phyloP scores from a whole-genome alignment of 2,888 invertebrate genomes.

The Punctoribates punctum region DNA sequence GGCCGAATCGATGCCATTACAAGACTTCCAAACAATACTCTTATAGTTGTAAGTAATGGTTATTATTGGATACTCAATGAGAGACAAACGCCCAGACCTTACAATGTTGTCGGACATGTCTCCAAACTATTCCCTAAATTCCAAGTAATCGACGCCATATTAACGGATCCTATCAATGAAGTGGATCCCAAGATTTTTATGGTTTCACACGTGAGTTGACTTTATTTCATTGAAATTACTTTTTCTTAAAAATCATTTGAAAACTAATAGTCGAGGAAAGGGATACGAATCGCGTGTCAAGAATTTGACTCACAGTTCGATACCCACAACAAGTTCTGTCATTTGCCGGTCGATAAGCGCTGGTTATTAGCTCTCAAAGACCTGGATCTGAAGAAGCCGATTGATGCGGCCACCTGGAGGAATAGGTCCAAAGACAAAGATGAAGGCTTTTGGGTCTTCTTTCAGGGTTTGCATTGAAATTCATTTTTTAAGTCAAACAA shows the following conservation, averaged over 20 bases:
- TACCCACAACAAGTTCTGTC: conserved; percentile 37
- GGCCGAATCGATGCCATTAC: conserved; percentile 38
- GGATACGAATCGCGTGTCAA: conserved; percentile 39
- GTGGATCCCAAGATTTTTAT: conserved; percentile 36
- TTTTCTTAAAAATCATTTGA: neutral
- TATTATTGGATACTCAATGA: conserved; percentile 39
- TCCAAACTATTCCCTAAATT: conserved; percentile 31
- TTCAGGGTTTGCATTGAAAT: conserved; percentile 36
- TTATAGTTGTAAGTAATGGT: conserved; percentile 37
- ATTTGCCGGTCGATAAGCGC: conserved; percentile 37
- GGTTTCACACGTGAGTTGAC: conserved; percentile 32
- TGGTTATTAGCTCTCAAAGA: conserved; percentile 39
- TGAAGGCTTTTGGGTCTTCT: conserved; percentile 42
- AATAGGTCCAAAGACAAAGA: conserved; percentile 41
- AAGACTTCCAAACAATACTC: conserved; percentile 31
- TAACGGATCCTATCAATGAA: conserved; percentile 41
- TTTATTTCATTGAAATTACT: neutral
- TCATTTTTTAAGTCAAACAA: neutral
- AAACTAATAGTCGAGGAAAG: conserved; percentile 26
- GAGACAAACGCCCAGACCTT: conserved; percentile 3
- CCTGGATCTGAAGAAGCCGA: conserved; percentile 31
- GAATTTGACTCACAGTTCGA: conserved; percentile 35
- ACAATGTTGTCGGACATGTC: conserved; percentile 36
- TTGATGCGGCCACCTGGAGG: conserved; percentile 40
- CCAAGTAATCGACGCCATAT: conserved; percentile 33